Evolutionary conservation across 2,113 vertebrate species (phyloP).

Genomic region (Passer domesticus): DNA sequence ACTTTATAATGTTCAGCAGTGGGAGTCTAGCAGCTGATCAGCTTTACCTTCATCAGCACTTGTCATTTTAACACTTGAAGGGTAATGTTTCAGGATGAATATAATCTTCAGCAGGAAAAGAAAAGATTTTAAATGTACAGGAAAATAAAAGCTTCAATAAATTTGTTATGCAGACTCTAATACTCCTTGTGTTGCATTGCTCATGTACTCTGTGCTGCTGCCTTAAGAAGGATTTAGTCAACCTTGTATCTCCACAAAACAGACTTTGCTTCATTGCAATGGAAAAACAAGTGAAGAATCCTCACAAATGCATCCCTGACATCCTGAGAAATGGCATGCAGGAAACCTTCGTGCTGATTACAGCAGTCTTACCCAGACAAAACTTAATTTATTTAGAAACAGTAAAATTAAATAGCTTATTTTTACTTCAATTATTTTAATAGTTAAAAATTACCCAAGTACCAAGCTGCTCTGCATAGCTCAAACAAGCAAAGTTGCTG

Average conservation of each 20-base stretch:
- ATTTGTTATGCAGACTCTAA: conserved; percentile 39
- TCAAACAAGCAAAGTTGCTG: neutral
- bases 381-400: conserved; percentile 6
- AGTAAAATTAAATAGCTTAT: neutral
- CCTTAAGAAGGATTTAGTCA: conserved; percentile 44
- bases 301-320: neutral
- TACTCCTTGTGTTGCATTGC: neutral
- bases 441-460: neutral
- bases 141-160: conserved; percentile 46
- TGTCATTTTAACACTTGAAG: conserved; percentile 68
- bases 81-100: conserved; percentile 54
- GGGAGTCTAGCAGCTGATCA: conserved; percentile 58
- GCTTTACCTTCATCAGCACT: conserved; percentile 52
- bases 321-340: neutral
- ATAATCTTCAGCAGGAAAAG: conserved; percentile 51
- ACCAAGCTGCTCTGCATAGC: neutral
- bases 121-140: conserved; percentile 53
- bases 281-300: conserved; percentile 1
- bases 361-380: neutral
- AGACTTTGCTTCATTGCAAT: conserved; percentile 21
- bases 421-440: neutral
- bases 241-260: conserved; percentile 18
- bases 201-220: conserved; percentile 20
- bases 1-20: conserved; percentile 66
- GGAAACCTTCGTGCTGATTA: neutral